Evolutionary conservation across 2,113 vertebrate species (phyloP), one percentile per base, ranked within the genome.

Genomic region (Diphyllodes magnificus): DNA sequence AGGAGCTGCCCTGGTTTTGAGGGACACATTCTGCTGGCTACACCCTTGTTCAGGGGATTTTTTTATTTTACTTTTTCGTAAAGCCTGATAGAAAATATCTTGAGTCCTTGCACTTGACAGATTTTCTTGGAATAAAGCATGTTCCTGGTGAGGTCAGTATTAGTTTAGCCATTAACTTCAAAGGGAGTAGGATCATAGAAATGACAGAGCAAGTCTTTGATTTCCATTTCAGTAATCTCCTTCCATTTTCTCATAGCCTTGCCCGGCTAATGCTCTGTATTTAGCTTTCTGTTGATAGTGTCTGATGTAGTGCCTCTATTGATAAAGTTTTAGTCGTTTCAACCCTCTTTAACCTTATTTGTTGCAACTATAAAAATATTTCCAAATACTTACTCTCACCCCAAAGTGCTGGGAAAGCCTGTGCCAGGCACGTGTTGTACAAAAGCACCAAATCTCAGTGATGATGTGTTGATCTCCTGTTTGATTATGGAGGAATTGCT

Each of bases 91-190:
- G 75, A 92, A 94, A 90, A 88, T 90, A 88, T 40, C 92, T 92
- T 60, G 79, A 96, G 65, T 82, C 82, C 71, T 80, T 93, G 93
- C 90, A 94, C 82, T 94, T 93, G 88, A 86, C 88, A 86, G 88
- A 88, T 94, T 90, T 93, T 81, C 88, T 53, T 86, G 76, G 87
- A 95, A 95, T 88, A 88, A 94, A 93, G 69, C 71, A 8, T 86
- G 90, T 81, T 96, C 93, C 72, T 83, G 76, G 65, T 93, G 85
- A 96, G 93, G 92, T 96, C 96, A 95, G 90, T 92, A 90, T 94
- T 95, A 95, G 82, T 96, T 95, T 96, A 94, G 79, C 95, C 93
- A 88, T 97, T 97, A 96, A 96, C 92, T 96, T 96, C 95, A 97
- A 95, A 96, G 92, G 82, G 49, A 93, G 35, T 45, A 53, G 88